These are phyloP conservation scores for Chloroceryle inda DNA, from an alignment of 2,797 vertebrate species.

Conservation along the genomic window DNA sequence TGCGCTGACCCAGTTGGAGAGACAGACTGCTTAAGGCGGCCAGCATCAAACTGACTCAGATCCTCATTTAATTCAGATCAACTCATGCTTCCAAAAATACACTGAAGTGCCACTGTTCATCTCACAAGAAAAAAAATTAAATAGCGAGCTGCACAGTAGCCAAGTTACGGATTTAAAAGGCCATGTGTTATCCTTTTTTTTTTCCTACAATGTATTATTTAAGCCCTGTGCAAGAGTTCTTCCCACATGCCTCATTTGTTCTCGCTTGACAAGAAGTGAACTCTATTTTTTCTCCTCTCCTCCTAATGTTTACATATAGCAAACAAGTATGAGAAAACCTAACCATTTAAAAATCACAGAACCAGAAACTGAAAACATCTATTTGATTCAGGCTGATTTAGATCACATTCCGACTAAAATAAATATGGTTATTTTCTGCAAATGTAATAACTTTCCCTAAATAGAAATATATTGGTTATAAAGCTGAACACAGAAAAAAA, in stretches of 20 bases:
- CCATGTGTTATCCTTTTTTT: constrained; percentile 7
- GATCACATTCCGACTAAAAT: neutral
- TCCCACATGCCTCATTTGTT: constrained; percentile 55
- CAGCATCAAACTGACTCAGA: constrained; percentile 68
- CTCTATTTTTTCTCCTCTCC: neutral
- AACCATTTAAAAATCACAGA: neutral
- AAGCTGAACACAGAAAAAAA: neutral
- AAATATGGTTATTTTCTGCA: neutral
- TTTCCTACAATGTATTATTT: constrained; percentile 17
- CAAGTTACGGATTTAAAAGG: constrained; percentile 42
- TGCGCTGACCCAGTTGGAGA: constrained; percentile 65
- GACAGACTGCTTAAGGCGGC: constrained; percentile 62
- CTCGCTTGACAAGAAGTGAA: constrained; percentile 38
- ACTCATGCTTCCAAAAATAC: constrained; percentile 48
- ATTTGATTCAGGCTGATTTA: neutral
- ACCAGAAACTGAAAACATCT: neutral
- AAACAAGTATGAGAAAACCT: constrained; percentile 27
- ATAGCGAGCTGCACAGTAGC: constrained; percentile 36
- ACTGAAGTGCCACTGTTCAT: constrained; percentile 55
- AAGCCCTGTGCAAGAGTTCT: constrained; percentile 5
- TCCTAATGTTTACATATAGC: constrained; percentile 4
- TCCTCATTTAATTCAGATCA: constrained; percentile 68
- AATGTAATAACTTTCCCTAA: neutral
- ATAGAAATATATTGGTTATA: neutral
- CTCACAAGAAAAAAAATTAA: constrained; percentile 6